A percentile compares a stretch with the other conserved stretches of the same genome.
These are phyloP conservation scores for Gymnorhina tibicen DNA, from an alignment of 2,113 vertebrate species.

Conservation along the genomic window DNA sequence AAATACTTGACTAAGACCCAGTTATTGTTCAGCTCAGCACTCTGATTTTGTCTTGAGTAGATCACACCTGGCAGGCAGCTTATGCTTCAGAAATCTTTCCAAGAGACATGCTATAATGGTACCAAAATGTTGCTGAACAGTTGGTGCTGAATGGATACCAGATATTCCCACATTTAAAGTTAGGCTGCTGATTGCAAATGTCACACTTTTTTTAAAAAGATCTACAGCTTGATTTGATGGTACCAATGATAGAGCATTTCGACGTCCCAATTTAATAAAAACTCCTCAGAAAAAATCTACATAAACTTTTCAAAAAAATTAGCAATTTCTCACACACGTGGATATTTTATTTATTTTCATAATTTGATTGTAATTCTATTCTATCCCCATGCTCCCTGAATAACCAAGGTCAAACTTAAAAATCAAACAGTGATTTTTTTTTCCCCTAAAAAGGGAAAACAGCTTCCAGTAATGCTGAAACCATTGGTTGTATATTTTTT, in stretches of 20 bases:
- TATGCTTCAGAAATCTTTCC: conserved; percentile 39
- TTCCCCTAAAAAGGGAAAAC: not conserved
- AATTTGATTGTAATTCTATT: not conserved
- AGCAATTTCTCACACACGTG: not conserved
- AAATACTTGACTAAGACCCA: conserved; percentile 30
- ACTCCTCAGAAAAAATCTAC: not conserved
- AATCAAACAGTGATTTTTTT: not conserved
- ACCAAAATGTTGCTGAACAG: not conserved
- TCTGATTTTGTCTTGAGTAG: conserved; percentile 49
- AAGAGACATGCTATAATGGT: conserved; percentile 2
- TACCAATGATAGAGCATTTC: not conserved
- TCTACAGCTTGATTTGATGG: conserved; percentile 4
- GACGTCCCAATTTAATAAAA: not conserved
- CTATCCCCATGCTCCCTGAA: not conserved
- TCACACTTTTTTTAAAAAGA: not conserved
- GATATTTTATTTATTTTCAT: not conserved
- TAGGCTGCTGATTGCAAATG: not conserved
- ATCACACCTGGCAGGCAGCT: conserved; percentile 55
- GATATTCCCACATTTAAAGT: conserved; percentile 14
- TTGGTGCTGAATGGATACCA: not conserved
- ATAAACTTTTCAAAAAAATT: not conserved
- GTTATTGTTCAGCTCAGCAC: conserved; percentile 33
- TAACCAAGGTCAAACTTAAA: not conserved
- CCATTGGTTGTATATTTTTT: not conserved
- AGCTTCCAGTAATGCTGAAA: not conserved